Percentiles rank a stretch among this genome's conserved stretches.
Conservation (phyloP, 2,113 vertebrate genomes). For the Hassar affinis region DNA sequence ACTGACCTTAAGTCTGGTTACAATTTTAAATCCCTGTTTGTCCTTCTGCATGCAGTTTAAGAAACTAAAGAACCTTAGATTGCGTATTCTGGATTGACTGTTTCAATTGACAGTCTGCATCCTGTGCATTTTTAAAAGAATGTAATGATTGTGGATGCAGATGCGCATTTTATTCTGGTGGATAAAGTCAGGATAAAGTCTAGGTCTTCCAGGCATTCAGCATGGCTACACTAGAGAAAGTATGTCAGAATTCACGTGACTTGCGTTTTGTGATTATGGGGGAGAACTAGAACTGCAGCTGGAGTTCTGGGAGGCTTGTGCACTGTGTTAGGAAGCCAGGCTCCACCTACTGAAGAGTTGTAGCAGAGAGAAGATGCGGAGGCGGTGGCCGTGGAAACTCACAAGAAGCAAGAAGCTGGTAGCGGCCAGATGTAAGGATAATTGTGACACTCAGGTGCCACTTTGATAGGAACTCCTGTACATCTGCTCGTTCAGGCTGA, state of each 20-base stretch:
- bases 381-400: neutral
- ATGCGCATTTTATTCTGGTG: neutral
- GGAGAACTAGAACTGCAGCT: neutral
- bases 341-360: neutral
- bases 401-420: neutral
- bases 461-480: too few species aligned
- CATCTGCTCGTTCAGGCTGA: too few species aligned
- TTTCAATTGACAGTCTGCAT: neutral
- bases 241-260: neutral
- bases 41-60: neutral
- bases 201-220: neutral
- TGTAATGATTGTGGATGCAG: neutral
- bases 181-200: neutral
- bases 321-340: neutral
- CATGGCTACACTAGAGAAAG: neutral
- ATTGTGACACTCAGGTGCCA: too few species aligned
- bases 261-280: neutral
- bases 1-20: neutral
- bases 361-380: neutral
- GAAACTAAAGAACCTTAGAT: neutral
- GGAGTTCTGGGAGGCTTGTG: neutral
- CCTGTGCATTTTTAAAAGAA: neutral
- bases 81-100: neutral
- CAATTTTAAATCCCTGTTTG: neutral
- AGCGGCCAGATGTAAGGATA: neutral